Evolutionary conservation across 2,797 vertebrate species (phyloP), one percentile per base, ranked within the genome.

Genomic region (Eulemur mongoz): DNA sequence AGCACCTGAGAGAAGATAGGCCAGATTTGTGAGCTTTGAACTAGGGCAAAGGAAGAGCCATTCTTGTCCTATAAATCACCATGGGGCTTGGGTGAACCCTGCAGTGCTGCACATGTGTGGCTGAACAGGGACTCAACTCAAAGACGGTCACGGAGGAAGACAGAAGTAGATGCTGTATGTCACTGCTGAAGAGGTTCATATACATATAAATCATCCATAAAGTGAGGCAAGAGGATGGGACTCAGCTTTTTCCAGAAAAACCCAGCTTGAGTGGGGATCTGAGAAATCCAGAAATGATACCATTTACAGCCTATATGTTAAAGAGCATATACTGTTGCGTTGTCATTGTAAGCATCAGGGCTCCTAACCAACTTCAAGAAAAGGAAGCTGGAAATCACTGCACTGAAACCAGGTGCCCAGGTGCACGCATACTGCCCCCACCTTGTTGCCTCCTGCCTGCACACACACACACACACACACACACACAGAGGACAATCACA

Each of bases 381-480:
- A 87, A 85, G n/a, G 5, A 69, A 80, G 38, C 7, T 40, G 67
- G 69, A 88, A 95, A 87, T 50, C 35, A 50, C 35, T 63, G 38
- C 38, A 23, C 14, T n/a, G 78, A 79, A 94, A 35, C 4, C 73
- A 82, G 23, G 61, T 23, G 27, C 75, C 91, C 81, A 94, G 72
- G 54, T 67, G 38, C n/a, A 52, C 0, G 5, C 50, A 11, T 3
- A 25, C 20, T 3, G 2, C 13, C 18, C 10, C 10, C 13, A 10
- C 2, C 5, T 7, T 4, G 1, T 3, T 8, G 12, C 17, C 12
- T 11, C 30, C 17, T 50, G 30, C 59, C 45, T 2, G 30, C 48
- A 27, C 32, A 70, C 32, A 65, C 7, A 59, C 48, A 27, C 32
- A 70, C 32, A 70, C 48, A 27, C 32, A 75, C 32, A 65, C 20